Evolutionary conservation across 2,888 invertebrate genomes (phyloP).

Genomic region (Ormyrus pomaceus): DNA sequence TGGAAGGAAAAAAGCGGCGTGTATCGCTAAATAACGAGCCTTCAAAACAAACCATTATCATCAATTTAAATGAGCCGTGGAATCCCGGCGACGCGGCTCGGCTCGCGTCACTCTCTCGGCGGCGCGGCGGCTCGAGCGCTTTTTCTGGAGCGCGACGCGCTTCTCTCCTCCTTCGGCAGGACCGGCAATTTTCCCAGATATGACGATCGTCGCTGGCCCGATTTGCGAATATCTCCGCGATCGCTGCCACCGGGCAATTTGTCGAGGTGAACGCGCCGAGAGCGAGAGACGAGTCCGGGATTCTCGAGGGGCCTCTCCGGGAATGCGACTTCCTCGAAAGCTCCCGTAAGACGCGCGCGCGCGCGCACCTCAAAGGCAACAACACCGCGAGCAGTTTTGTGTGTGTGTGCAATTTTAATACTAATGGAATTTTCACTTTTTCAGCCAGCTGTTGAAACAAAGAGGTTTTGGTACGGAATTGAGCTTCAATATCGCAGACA

Average conservation of each 20-base stretch:
- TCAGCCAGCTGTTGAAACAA: too few species aligned
- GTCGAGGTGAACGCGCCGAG: background rate
- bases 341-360: background rate
- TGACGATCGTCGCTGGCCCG: conserved; percentile 19
- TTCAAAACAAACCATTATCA: conserved; percentile 22
- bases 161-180: background rate
- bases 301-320: conserved; percentile 60
- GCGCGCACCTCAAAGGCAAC: background rate
- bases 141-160: background rate
- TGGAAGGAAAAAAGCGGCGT: background rate
- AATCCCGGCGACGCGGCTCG: conserved; percentile 13
- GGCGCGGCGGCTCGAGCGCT: background rate
- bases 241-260: conserved; percentile 14
- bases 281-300: conserved; percentile 23
- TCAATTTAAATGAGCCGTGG: conserved; percentile 36
- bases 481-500: too few species aligned
- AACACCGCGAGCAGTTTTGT: too few species aligned
- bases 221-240: conserved; percentile 16
- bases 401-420: too few species aligned
- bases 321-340: conserved; percentile 60
- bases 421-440: too few species aligned
- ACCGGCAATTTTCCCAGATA: conserved; percentile 14
- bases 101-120: background rate
- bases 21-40: conserved; percentile 19
- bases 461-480: too few species aligned